These are phyloP conservation scores for Protomyctophum bolini DNA, from an alignment of 2,113 vertebrate genomes.

Conservation along the genomic window DNA sequence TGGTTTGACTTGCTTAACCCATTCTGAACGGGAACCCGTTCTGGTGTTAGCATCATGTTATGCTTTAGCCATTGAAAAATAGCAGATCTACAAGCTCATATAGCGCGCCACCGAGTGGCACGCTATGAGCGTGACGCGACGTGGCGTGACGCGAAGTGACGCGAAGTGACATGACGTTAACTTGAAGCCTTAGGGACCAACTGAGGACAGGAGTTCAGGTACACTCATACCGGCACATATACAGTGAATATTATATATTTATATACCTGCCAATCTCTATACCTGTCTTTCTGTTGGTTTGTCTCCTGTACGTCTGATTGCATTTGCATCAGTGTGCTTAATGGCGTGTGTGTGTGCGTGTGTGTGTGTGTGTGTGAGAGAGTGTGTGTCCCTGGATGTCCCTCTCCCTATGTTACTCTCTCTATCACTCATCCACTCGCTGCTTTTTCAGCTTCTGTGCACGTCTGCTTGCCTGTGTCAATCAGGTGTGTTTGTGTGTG, in stretches of 20 bases:
- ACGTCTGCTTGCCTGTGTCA: constrained; percentile 61
- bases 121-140: no score
- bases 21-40: no score
- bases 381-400: constrained; percentile 42
- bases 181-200: no score
- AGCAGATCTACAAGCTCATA: no score
- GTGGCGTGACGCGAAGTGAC: no score
- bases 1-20: no score
- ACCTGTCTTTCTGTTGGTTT: constrained; percentile 17
- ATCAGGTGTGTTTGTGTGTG: constrained; percentile 40
- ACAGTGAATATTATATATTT: no score
- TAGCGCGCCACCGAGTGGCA: no score
- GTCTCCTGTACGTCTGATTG: constrained; percentile 56
- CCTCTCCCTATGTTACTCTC: constrained; percentile 46
- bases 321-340: constrained; percentile 52
- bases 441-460: constrained; percentile 60
- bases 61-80: no score
- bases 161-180: no score
- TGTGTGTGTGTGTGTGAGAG: constrained; percentile 35
- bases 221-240: no score
- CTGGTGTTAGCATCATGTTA: no score
- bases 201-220: neutral
- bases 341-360: constrained; percentile 32
- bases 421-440: constrained; percentile 33
- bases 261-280: neutral